These are phyloP conservation scores for Temnopleurus reevesii DNA, from an alignment of 53 echinoderm and acorn worm genomes.

Conservation along the genomic window DNA sequence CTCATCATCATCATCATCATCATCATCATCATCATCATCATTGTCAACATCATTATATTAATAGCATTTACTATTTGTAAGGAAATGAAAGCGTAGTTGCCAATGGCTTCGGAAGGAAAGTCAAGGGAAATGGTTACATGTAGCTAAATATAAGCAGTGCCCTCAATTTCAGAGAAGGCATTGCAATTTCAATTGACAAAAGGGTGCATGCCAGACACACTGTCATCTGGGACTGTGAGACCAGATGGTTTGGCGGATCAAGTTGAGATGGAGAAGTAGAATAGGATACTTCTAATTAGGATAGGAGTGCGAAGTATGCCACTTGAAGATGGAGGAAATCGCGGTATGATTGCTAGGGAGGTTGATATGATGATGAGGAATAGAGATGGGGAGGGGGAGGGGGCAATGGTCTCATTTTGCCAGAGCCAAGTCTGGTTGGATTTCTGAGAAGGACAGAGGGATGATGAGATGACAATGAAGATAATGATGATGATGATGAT, in stretches of 20 bases:
- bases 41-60: too few relatives aligned
- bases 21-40: too few relatives aligned
- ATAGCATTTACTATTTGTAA: too few relatives aligned
- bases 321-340: not conserved
- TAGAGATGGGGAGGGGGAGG: not conserved
- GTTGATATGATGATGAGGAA: not conserved
- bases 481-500: conserved; percentile 12
- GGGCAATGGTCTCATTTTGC: too few relatives aligned
- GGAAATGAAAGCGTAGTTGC: too few relatives aligned
- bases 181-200: too few relatives aligned
- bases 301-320: not conserved
- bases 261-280: not conserved
- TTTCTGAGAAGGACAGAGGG: not conserved
- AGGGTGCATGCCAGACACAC: not conserved
- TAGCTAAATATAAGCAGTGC: too few relatives aligned
- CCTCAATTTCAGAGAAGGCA: too few relatives aligned
- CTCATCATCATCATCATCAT: too few relatives aligned
- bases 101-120: too few relatives aligned
- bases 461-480: not conserved
- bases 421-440: too few relatives aligned
- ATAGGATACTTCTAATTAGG: not conserved
- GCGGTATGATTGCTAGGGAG: not conserved
- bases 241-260: conserved; percentile 10
- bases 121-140: too few relatives aligned
- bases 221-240: not conserved